Conservation (phyloP, 2,888 invertebrate genomes). For the Andricus quercusramuli region DNA sequence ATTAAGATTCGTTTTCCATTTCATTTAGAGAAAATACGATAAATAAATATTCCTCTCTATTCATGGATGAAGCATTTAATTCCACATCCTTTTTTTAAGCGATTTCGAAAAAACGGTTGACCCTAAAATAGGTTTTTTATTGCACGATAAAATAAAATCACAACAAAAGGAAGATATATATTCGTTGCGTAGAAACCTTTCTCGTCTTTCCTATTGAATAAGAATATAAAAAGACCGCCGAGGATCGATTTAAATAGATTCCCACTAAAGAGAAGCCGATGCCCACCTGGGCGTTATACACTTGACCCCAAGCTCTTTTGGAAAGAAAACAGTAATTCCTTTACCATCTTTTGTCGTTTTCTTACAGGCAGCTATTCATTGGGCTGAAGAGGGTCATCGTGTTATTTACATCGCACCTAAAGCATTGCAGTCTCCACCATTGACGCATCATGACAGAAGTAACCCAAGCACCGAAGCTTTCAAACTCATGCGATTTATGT, state of each 20-base stretch:
- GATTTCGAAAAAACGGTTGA: not conserved
- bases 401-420: constrained; percentile 70
- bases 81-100: not conserved
- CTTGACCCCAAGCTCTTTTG: not conserved
- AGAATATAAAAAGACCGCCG: not conserved
- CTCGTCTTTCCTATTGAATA: not conserved
- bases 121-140: constrained; percentile 1
- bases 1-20: too few species aligned
- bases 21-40: too few species aligned
- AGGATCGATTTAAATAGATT: not conserved
- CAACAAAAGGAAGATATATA: not conserved
- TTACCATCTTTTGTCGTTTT: constrained; percentile 5
- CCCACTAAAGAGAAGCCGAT: not conserved
- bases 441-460: constrained; percentile 69
- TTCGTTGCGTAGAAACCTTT: not conserved
- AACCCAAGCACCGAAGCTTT: constrained; percentile 65
- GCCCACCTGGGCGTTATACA: constrained; percentile 5
- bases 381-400: constrained; percentile 71
- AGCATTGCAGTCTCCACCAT: constrained; percentile 67
- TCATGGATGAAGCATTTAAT: not conserved
- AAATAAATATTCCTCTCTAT: not conserved
- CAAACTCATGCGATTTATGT: constrained; percentile 74
- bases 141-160: not conserved
- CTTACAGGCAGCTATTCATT: constrained; percentile 70
- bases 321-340: not conserved